phyloP scores from a whole-genome alignment of 1,140 invertebrate species.

The Micrasema minimum region DNA sequence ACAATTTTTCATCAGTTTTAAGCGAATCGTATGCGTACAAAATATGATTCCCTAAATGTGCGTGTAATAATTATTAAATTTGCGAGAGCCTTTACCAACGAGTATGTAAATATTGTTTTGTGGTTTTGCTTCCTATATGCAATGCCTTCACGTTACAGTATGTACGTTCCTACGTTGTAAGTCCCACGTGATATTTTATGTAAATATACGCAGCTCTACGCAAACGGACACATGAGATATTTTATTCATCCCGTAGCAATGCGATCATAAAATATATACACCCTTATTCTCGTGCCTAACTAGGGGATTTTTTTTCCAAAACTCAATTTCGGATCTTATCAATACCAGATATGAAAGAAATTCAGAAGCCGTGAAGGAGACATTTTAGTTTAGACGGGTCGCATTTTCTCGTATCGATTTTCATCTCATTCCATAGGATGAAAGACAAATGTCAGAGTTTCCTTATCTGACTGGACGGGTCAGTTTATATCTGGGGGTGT shows the following conservation, averaged over 20 bases:
- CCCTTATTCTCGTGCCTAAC: background rate
- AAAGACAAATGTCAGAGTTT: conserved; percentile 19
- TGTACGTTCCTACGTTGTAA: no score
- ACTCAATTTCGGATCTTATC: conserved; percentile 38
- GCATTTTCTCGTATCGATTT: conserved; percentile 26
- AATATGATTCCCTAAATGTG: no score
- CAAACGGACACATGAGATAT: background rate
- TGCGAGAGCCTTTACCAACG: no score
- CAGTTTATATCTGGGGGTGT: conserved; percentile 21
- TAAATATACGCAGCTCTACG: background rate
- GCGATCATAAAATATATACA: conserved; percentile 14
- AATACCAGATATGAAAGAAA: conserved; percentile 21
- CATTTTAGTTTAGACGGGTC: conserved; percentile 13
- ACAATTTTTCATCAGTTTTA: no score
- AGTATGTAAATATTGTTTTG: no score
- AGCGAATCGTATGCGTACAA: no score
- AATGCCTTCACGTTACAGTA: no score
- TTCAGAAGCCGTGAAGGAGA: conserved; percentile 5
- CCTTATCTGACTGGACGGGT: conserved; percentile 10
- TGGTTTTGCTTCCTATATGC: no score
- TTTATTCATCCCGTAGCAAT: background rate
- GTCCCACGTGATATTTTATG: background rate
- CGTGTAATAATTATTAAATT: no score
- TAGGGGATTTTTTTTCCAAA: conserved; percentile 14
- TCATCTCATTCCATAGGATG: conserved; percentile 20